These are phyloP conservation scores for Phylloscopus trochilus DNA, from an alignment of 2,113 vertebrate species.

Conservation along the genomic window DNA sequence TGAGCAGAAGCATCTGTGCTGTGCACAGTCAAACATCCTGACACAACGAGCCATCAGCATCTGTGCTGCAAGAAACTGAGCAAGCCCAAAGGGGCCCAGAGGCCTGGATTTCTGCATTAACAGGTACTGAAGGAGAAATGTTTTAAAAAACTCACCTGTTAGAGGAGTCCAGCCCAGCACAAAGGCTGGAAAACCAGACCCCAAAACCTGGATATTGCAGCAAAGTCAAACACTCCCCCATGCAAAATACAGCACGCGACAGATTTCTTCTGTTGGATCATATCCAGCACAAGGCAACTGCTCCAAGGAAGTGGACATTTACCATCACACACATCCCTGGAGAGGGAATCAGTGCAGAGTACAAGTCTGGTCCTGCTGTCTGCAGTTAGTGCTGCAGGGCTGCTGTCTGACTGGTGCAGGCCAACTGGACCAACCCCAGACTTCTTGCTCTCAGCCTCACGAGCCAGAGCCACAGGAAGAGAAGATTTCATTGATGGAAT, in stretches of 20 bases:
- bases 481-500: background rate
- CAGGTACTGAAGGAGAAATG: background rate
- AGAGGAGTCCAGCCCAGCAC: background rate
- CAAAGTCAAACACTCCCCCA: background rate
- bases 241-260: background rate
- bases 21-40: background rate
- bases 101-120: background rate
- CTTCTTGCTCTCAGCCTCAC: background rate
- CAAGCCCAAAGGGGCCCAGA: background rate
- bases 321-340: background rate
- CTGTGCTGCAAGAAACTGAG: background rate
- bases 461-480: background rate
- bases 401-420: background rate
- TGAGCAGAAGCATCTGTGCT: background rate
- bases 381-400: background rate
- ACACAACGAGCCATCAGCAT: rapidly evolving
- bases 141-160: background rate
- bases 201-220: background rate
- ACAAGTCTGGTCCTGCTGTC: background rate
- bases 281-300: background rate
- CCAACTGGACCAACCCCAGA: background rate
- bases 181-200: background rate
- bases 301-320: background rate
- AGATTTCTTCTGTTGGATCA: background rate
- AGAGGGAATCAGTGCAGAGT: background rate